Evolutionary conservation across 1,140 invertebrate species (phyloP), one percentile per base, ranked within the genome.

Genomic region (Forficula auricularia): DNA sequence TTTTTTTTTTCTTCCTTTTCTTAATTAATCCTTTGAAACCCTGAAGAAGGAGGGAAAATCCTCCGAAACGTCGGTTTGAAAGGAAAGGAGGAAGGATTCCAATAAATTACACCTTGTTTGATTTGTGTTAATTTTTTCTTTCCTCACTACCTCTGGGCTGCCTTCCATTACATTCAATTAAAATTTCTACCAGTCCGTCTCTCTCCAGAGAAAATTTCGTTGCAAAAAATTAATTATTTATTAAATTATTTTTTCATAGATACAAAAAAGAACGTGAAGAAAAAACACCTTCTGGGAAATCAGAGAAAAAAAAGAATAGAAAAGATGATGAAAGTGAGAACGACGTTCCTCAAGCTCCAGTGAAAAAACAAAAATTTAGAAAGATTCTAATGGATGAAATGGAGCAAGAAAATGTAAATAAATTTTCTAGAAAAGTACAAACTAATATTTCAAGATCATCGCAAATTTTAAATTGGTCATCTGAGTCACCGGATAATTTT

Each of bases 251-350:
- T 30, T 27, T 27, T n/a, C n/a, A n/a, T 27, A 48, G 48, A 31
- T 55, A 55, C 40, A 41, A 45, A 12, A 44, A 45, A 12, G 65
- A 66, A 43, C 50, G 59, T 6, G 66, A 65, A 42, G 67, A 68
- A 20, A 54, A 58, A 46, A 67, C 65, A 4, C 66, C 65, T 9
- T 62, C 58, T 0, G 60, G 62, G 2, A 65, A 63, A 20, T 57
- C 37, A 14, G 48, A 47, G 22, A 42, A 27, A 46, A 53, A 39
- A 43, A 46, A 27, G 40, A 52, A 47, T 36, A 42, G 8, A 34
- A 53, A 19, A 39, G 48, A 33, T 12, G 16, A 38, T 15, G 46
- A 38, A 34, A n/a, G 36, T 12, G 46, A 47, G 20, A 46, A 46
- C 27, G 34, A 43, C 9, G 33, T 16, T 10, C 42, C 33, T 18